A percentile compares a stretch with the other conserved stretches of the same genome.
phyloP scores from a whole-genome alignment of 2,797 vertebrate genomes.

The Cuculus canorus region DNA sequence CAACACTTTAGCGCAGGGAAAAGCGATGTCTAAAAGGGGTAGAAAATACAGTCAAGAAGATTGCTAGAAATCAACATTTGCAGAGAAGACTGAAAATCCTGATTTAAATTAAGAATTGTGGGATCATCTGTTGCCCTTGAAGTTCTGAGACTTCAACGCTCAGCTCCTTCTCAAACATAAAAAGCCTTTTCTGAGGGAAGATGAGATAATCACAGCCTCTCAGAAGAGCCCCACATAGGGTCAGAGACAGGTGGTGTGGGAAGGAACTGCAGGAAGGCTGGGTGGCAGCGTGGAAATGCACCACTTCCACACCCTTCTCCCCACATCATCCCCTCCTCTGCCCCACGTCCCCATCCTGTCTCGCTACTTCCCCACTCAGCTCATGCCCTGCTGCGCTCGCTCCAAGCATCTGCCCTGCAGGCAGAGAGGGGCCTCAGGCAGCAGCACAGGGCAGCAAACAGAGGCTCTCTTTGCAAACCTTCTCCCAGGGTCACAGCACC shows the following conservation, averaged over 20 bases:
- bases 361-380: background rate
- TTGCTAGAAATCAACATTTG: background rate
- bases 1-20: background rate
- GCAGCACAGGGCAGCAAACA: background rate
- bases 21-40: background rate
- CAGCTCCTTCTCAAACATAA: background rate
- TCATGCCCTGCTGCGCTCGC: rapidly evolving
- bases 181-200: background rate
- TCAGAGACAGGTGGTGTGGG: background rate
- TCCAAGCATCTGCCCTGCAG: rapidly evolving
- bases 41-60: background rate
- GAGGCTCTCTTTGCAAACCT: background rate
- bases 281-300: rapidly evolving
- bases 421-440: background rate
- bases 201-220: rapidly evolving
- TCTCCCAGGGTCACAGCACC: background rate
- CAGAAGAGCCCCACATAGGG: background rate
- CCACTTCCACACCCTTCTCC: background rate
- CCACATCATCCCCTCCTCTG: background rate
- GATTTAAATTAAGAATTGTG: background rate
- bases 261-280: background rate
- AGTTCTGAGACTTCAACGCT: background rate
- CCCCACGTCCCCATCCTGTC: rapidly evolving
- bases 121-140: background rate
- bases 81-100: background rate